Conservation (phyloP, 1,140 invertebrate species). For the Zaprionus capensis region DNA sequence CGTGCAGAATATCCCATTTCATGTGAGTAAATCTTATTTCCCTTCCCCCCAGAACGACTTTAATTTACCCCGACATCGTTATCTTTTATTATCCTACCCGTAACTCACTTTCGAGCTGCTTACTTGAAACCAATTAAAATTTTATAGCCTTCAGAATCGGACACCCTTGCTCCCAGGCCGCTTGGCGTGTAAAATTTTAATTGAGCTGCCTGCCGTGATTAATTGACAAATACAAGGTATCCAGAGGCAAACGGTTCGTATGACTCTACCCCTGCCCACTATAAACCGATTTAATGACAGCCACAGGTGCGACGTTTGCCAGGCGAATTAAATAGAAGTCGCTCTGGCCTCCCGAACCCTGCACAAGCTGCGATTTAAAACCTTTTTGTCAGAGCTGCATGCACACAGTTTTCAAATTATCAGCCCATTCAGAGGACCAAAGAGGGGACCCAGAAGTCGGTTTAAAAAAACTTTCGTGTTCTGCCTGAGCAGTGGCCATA, state of each 20-base stretch:
- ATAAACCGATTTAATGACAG: conserved; percentile 23
- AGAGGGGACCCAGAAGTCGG: conserved; percentile 11
- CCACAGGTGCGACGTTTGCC: conserved; percentile 52
- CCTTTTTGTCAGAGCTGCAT: neutral
- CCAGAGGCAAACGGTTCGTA: neutral
- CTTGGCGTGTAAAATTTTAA: conserved; percentile 42
- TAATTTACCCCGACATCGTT: neutral
- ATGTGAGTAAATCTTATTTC: neutral
- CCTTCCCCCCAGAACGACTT: neutral
- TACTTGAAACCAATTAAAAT: conserved; percentile 50
- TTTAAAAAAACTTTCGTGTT: conserved; percentile 48
- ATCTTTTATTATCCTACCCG: neutral
- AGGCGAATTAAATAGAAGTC: conserved; percentile 35
- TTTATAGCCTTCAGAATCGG: conserved; percentile 36
- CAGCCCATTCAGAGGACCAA: conserved; percentile 29
- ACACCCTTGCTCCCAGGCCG: neutral
- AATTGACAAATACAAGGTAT: conserved; percentile 49
- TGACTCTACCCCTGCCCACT: neutral
- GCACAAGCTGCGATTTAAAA: neutral
- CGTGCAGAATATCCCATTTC: neutral
- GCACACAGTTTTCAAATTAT: conserved; percentile 47
- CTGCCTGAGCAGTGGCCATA: conserved; percentile 47
- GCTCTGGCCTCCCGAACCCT: neutral
- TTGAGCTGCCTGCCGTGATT: conserved; percentile 51
- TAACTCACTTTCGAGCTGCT: conserved; percentile 8